Percentiles rank a stretch among this genome's conserved stretches.
These are phyloP conservation scores for Tinea semifulvella DNA, from an alignment of 2,888 invertebrate species.

Conservation along the genomic window DNA sequence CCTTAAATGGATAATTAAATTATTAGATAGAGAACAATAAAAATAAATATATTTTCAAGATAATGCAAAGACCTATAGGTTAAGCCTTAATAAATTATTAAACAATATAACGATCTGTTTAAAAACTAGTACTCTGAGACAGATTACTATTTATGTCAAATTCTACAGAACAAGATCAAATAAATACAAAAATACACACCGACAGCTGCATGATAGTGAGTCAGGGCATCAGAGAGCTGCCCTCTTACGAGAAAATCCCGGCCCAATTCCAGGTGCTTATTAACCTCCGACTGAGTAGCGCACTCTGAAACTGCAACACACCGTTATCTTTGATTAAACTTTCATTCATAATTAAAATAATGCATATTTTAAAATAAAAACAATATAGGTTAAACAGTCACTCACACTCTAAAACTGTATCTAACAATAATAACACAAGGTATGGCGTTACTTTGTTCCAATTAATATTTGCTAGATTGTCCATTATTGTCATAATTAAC, in stretches of 20 bases:
- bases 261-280: conserved; percentile 93
- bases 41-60: no score
- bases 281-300: conserved; percentile 80
- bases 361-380: conserved; percentile 8
- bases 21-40: no score
- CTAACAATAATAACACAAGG: conserved; percentile 72
- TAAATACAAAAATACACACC: conserved; percentile 59
- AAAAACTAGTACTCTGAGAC: no score
- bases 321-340: conserved; percentile 13
- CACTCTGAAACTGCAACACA: conserved; percentile 72
- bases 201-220: conserved; percentile 97
- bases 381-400: conserved; percentile 19
- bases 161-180: no score
- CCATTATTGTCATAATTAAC: conserved; percentile 51
- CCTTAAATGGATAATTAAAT: no score
- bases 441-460: conserved; percentile 74
- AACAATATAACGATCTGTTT: no score
- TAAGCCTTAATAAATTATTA: no score
- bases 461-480: conserved; percentile 60
- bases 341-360: conserved; percentile 9
- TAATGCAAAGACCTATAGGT: no score
- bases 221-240: conserved; percentile 93
- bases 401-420: conserved; percentile 75
- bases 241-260: conserved; percentile 91
- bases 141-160: no score